These are phyloP conservation scores for Anagrus nilaparvatae DNA, from an alignment of 1,140 invertebrate species.

Conservation along the genomic window DNA sequence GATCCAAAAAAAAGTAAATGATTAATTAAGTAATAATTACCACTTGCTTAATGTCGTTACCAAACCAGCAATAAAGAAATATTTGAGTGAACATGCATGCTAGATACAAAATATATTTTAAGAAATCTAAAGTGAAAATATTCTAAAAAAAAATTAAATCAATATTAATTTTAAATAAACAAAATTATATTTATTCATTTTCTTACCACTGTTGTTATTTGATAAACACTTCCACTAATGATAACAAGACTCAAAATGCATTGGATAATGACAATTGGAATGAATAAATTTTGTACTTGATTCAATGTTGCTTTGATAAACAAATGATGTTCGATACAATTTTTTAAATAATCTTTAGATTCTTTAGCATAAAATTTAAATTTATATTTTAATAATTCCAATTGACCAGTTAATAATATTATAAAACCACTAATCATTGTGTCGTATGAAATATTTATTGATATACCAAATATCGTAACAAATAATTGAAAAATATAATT, in stretches of 20 bases:
- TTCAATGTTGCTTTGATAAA: slow-evolving; percentile 1
- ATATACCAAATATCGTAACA: slow-evolving; percentile 14
- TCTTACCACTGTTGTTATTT: slow-evolving; percentile 22
- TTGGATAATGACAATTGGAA: slow-evolving; percentile 20
- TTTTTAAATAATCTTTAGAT: neutral
- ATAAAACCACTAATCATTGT: slow-evolving; percentile 23
- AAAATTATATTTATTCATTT: slow-evolving; percentile 13
- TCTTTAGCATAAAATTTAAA: slow-evolving; percentile 8
- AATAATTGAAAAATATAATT: slow-evolving; percentile 9
- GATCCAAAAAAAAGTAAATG: no score
- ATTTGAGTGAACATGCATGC: slow-evolving; percentile 26
- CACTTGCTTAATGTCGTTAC: slow-evolving; percentile 24
- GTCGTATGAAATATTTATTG: slow-evolving; percentile 25
- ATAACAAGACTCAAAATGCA: slow-evolving; percentile 23
- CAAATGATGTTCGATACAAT: slow-evolving; percentile 10
- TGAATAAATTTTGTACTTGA: slow-evolving; percentile 22
- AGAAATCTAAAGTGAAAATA: slow-evolving; percentile 18
- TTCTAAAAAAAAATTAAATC: neutral
- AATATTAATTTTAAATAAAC: slow-evolving; percentile 10
- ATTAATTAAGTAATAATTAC: no score
- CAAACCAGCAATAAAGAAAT: slow-evolving; percentile 29
- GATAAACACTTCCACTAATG: slow-evolving; percentile 25
- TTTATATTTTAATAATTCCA: slow-evolving; percentile 25
- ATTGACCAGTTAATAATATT: slow-evolving; percentile 20
- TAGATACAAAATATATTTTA: slow-evolving; percentile 18